These are phyloP conservation scores for Hermaeophaga mercurialis DNA, from an alignment of 2,888 invertebrate species.

Conservation along the genomic window DNA sequence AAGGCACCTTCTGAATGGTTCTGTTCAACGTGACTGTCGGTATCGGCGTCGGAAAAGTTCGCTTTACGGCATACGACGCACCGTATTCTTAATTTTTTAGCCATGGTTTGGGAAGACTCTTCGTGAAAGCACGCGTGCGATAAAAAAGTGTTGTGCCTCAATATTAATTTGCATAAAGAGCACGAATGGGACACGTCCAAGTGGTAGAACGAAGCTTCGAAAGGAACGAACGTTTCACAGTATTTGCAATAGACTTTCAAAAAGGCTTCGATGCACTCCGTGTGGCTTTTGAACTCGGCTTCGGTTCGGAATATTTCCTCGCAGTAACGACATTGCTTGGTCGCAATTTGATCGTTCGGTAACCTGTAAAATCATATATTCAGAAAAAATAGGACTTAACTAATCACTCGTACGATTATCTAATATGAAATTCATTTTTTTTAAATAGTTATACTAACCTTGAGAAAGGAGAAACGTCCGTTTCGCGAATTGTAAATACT, in stretches of 20 bases:
- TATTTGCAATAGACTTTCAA: slow-evolving; percentile 35
- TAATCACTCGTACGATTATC: too few relatives aligned
- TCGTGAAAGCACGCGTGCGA: slow-evolving; percentile 32
- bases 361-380: slow-evolving; percentile 19
- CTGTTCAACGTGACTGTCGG: slow-evolving; percentile 26
- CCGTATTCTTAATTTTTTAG: slow-evolving; percentile 17
- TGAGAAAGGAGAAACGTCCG: too few relatives aligned
- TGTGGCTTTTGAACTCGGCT: slow-evolving; percentile 20
- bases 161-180: slow-evolving; percentile 32
- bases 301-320: slow-evolving; percentile 19
- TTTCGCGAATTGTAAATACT: too few relatives aligned
- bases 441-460: too few relatives aligned
- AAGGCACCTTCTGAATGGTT: slow-evolving; percentile 16
- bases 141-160: slow-evolving; percentile 20
- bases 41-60: slow-evolving; percentile 26
- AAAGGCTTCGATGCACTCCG: slow-evolving; percentile 32
- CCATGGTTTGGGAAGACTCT: slow-evolving; percentile 17
- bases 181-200: slow-evolving; percentile 33
- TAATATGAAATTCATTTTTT: not conserved
- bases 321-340: too few relatives aligned
- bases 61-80: slow-evolving; percentile 32
- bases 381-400: too few relatives aligned
- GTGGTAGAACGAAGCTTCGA: slow-evolving; percentile 29
- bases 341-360: slow-evolving; percentile 35
- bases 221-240: slow-evolving; percentile 28